Conservation (phyloP, 2,113 vertebrate genomes). For the Noturus placidus region DNA sequence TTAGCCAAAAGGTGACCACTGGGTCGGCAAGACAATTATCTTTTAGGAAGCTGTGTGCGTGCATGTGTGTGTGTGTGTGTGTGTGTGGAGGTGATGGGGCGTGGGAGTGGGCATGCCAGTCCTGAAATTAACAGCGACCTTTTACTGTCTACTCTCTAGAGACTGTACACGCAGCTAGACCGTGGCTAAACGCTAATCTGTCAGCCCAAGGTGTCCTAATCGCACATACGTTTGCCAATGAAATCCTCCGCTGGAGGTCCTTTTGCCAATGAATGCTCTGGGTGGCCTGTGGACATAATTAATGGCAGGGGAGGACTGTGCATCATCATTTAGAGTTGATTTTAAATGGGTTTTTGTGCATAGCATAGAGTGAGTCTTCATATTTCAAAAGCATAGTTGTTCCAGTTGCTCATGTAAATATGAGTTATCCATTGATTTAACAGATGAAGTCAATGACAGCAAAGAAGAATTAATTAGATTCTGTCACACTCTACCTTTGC, state of each 20-base stretch:
- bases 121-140: conserved; percentile 57
- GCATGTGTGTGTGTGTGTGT: not conserved
- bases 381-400: not conserved
- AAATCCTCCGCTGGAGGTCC: conserved; percentile 44
- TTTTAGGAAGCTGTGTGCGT: conserved; percentile 22
- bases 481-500: not conserved
- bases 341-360: conserved; percentile 22
- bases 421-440: not conserved
- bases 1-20: conserved; percentile 14
- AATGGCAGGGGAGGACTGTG: conserved; percentile 29
- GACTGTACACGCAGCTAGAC: conserved; percentile 35
- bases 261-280: conserved; percentile 12
- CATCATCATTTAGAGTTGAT: conserved; percentile 23
- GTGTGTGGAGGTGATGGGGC: not conserved
- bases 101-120: not conserved
- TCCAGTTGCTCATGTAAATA: conserved; percentile 14
- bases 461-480: conserved; percentile 15
- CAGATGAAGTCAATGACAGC: not conserved
- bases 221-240: conserved; percentile 57
- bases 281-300: conserved; percentile 35
- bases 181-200: conserved; percentile 62
- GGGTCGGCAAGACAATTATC: conserved; percentile 36
- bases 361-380: conserved; percentile 17
- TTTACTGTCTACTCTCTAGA: conserved; percentile 45
- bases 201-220: conserved; percentile 57